These are phyloP conservation scores for Platalea minor DNA, from an alignment of 2,797 vertebrate genomes.

Conservation along the genomic window DNA sequence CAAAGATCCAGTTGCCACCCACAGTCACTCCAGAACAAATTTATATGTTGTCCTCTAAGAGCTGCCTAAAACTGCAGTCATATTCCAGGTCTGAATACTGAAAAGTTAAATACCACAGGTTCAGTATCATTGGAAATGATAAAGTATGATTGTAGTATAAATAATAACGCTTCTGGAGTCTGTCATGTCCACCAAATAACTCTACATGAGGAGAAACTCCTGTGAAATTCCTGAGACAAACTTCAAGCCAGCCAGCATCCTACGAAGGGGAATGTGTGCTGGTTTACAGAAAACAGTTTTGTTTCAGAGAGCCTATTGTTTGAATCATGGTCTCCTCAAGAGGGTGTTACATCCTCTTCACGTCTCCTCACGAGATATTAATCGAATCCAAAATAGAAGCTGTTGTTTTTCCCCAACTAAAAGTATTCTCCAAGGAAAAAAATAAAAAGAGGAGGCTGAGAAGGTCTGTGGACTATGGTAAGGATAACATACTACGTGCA, in stretches of 20 bases:
- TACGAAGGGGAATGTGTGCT: accelerated
- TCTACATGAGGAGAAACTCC: not conserved
- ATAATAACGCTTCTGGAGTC: not conserved
- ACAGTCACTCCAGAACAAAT: not conserved
- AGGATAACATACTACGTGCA: not conserved
- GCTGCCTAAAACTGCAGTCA: not conserved
- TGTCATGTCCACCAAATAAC: not conserved
- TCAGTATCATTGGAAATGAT: not conserved
- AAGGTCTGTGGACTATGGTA: not conserved
- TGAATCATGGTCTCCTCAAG: not conserved
- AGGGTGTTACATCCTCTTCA: not conserved
- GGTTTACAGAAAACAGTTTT: not conserved
- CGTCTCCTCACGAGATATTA: not conserved
- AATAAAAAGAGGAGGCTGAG: not conserved
- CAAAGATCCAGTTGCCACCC: not conserved
- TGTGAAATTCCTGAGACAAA: not conserved
- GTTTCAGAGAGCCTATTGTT: not conserved
- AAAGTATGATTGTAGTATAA: not conserved
- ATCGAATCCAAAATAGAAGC: not conserved
- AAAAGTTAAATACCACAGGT: not conserved
- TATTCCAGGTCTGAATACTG: not conserved
- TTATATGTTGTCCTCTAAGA: not conserved
- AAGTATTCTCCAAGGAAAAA: not conserved
- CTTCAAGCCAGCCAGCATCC: not conserved
- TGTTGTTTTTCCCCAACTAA: accelerated